Base-by-base conservation (phyloP, 2,888 invertebrate genomes). In the Andrena chrysosceles region DNA sequence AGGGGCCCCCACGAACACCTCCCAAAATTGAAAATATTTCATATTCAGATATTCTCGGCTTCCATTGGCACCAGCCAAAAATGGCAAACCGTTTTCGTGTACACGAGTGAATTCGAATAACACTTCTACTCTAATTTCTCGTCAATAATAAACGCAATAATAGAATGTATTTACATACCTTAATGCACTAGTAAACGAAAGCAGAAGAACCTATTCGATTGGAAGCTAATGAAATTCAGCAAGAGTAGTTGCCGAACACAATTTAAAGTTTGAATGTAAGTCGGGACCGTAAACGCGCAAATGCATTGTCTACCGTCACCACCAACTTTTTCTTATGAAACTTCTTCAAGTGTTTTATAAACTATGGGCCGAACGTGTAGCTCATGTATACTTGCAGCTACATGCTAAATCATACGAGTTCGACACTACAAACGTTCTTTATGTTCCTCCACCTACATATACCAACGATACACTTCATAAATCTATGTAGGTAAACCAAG, bases 211-310 rank as follows among this genome's bases (percentile, higher is more conserved):
- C 73, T 81, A 52, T 73, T 67, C 63, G 23, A 13, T 31, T 29
- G 48, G 5, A 31, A 68, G 20, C 31, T 73, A 64, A 81, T 74
- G 52, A 64, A 74, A 81, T 80, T 35, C 54, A 35, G n/a, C 54
- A 33, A 42, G n/a, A 49, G 20, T 63, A 81, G 74, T 74, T 81
- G 68, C 29, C 42, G 54, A 74, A 81, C 64, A 20, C 56, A 59
- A 81, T 81, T 73, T 81, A 69, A 81, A 81, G 59, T 81, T 81
- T 64, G 20, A 20, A 68, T 59, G 63, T 59, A 81, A 64, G 59
- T 52, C 35, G 10, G 48, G 33, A 35, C 48, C 62, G 63, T 72
- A 59, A 81, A 80, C 63, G 20, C 49, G 63, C 63, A 64, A 69
- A 69, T 74, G 52, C 63, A 68, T 67, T 72, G 67, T 66, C 72